Percentiles rank a stretch among this genome's conserved stretches.
Evolutionary conservation across 1,140 invertebrate species (phyloP).

Genomic region (Leptinotarsa defecta): DNA sequence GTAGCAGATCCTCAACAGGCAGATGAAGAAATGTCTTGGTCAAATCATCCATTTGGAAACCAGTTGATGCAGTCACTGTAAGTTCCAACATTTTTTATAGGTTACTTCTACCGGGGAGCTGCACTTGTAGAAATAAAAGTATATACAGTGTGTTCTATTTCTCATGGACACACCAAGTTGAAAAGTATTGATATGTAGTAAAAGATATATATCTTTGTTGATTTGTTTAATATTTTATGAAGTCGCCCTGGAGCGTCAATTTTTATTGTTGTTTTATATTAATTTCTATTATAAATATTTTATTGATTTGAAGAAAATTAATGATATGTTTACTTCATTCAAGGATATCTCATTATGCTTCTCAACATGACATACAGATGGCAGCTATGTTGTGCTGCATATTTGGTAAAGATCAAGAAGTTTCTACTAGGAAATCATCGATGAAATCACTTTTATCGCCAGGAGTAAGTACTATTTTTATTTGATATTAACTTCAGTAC

Average conservation of each 20-base stretch:
- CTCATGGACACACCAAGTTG: too few relatives aligned
- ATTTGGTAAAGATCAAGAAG: constrained; percentile 65
- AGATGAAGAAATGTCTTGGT: constrained; percentile 74
- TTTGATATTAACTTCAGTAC: too few relatives aligned
- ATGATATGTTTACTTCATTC: constrained; percentile 1
- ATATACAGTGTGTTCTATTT: too few relatives aligned
- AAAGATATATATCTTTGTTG: too few relatives aligned
- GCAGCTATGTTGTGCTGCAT: constrained; percentile 90
- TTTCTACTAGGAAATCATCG: constrained; percentile 53
- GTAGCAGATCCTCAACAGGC: constrained; percentile 65
- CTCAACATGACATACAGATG: constrained; percentile 86
- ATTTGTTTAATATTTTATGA: background rate
- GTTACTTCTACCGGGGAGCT: too few relatives aligned
- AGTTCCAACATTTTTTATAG: background rate
- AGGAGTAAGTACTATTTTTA: constrained; percentile 50
- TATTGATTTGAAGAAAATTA: background rate
- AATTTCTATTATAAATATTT: too few relatives aligned
- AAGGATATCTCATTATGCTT: constrained; percentile 79
- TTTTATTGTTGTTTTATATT: too few relatives aligned
- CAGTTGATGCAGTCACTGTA: constrained; percentile 83
- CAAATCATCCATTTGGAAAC: constrained; percentile 83
- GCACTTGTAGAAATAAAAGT: too few relatives aligned
- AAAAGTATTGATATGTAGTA: too few relatives aligned
- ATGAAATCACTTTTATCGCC: constrained; percentile 50
- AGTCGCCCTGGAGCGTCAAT: too few relatives aligned